Percentiles rank a stretch among this genome's conserved stretches.
These are phyloP conservation scores for Clamator glandarius DNA, from an alignment of 2,797 vertebrate genomes.

Conservation along the genomic window DNA sequence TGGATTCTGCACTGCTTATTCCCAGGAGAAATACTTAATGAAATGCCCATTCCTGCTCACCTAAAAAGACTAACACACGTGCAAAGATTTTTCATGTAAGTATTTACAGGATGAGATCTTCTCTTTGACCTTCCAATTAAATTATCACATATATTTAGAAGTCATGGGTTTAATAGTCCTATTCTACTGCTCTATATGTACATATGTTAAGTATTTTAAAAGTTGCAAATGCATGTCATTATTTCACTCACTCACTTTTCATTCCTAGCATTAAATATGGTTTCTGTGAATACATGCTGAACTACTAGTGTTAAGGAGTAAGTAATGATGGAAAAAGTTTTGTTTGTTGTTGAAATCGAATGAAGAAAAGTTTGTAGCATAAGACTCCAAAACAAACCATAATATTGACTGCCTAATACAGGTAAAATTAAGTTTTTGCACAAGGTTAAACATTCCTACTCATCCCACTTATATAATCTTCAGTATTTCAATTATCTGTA, in stretches of 20 bases:
- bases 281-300: background rate
- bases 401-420: background rate
- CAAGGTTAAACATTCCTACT: background rate
- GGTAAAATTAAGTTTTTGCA: background rate
- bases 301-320: background rate
- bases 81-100: background rate
- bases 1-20: background rate
- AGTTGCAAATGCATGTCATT: background rate
- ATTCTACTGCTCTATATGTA: background rate
- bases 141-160: background rate
- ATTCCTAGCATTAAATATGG: background rate
- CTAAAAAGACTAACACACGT: background rate
- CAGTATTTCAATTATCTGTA: background rate
- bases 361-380: background rate
- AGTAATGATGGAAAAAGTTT: background rate
- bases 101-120: conserved; percentile 7
- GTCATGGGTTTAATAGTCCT: background rate
- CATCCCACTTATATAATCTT: background rate
- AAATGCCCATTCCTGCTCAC: background rate
- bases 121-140: conserved; percentile 23
- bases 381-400: background rate
- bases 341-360: background rate
- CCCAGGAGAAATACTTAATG: background rate
- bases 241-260: background rate
- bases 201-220: background rate